Conservation (phyloP, 2,113 vertebrate species). For the Oceanodroma tethys region DNA sequence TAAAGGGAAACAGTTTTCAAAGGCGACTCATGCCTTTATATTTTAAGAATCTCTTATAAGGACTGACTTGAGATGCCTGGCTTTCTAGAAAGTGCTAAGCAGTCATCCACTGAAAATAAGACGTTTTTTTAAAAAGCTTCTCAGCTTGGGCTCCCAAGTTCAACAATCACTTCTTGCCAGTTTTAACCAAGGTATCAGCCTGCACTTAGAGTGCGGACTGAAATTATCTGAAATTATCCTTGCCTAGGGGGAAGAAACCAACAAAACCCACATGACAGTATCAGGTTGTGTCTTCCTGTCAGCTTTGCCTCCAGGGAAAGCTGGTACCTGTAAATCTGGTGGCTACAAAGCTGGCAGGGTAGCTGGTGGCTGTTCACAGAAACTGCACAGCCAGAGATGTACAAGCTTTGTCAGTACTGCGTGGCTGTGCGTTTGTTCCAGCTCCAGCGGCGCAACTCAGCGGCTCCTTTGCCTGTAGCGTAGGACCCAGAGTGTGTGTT, state of each 20-base stretch:
- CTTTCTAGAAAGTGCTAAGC: conserved; percentile 28
- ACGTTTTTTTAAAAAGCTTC: not conserved
- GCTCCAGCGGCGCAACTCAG: not conserved
- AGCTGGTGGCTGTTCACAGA: not conserved
- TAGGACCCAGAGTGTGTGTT: not conserved
- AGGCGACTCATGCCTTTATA: conserved; percentile 18
- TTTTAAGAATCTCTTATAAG: conserved; percentile 32
- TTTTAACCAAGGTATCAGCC: not conserved
- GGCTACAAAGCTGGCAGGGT: not conserved
- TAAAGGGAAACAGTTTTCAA: conserved; percentile 43
- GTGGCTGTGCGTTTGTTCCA: not conserved
- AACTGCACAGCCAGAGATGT: not conserved
- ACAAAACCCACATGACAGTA: not conserved
- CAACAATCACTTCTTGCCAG: not conserved
- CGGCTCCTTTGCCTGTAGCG: not conserved
- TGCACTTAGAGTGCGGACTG: not conserved
- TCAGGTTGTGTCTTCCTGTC: not conserved
- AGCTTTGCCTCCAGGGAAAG: not conserved
- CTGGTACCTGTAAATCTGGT: not conserved
- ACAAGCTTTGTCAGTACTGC: not conserved
- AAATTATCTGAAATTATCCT: not conserved
- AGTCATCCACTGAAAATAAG: not conserved
- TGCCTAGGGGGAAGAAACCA: not conserved
- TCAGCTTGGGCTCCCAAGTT: not conserved
- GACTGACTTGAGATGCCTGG: not conserved